Evolutionary conservation across 2,888 invertebrate genomes (phyloP), one percentile per base, ranked within the genome.

Genomic region (Liposcelis brunnea): DNA sequence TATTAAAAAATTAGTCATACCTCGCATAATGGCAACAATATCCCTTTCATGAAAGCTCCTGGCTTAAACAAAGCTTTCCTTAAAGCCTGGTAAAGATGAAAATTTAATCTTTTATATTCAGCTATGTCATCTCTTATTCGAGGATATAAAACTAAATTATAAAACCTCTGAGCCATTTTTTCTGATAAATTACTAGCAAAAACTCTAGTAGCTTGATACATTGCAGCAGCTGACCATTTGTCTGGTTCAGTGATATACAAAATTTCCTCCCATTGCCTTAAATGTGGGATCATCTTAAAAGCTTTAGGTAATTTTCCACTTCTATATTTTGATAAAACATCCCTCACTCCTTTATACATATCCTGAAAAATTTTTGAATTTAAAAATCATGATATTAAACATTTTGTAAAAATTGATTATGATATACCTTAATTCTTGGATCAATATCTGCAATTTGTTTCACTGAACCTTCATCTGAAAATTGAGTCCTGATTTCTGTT

Each of bases 251-350:
- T 86, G 19, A 87, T 70, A 53, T 80, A 80, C 16, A 89, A 63
- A 54, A 89, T 76, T 63, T 93, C 89, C 60, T 94, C 94, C 95
- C 95, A 97, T 62, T 94, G 93, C 47, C 74, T 72, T 47, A 95
- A 68, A 59, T 79, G 79, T 2, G 97, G 97, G 50, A 98, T 77
- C 58, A 94, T 80, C 71, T 99, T 98, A 61, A 98, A 97, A 1
- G 95, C 93, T 63, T 98, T 97, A 0, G 98, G 98, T 31, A 99
- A 67, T 67, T 93, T 94, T 18, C 98, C 98, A 59, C 87, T 90
- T 50, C 97, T 74, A 61, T 95, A 98, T 54, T 80, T 82, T 1
- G 62, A 55, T 55, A 99, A 69, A 2, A 97, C 84, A 61, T 86
- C 80, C 52, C 84, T 68, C 0, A 97, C 89, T 45, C 87, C 86